A percentile compares a stretch with the other conserved stretches of the same genome.
Conservation (phyloP, 1,140 invertebrate genomes). For the Micrasema longulum region DNA sequence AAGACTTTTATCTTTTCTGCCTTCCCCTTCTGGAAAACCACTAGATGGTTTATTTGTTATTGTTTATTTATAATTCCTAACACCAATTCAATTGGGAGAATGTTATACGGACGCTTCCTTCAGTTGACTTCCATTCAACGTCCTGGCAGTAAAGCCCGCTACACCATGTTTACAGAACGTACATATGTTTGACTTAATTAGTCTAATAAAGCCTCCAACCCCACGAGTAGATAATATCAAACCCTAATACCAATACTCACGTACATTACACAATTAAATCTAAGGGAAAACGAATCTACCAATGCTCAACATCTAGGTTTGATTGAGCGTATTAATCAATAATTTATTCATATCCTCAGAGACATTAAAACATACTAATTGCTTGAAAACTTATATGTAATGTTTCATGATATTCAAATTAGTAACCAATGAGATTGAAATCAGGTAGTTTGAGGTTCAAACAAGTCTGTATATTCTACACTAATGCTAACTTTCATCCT, state of each 20-base stretch:
- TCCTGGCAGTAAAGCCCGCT: constrained; percentile 11
- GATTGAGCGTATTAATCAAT: constrained; percentile 27
- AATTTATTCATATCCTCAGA: constrained; percentile 13
- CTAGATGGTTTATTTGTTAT: too few species aligned
- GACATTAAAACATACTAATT: constrained; percentile 13
- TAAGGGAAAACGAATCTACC: constrained; percentile 41
- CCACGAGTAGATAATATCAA: constrained; percentile 19
- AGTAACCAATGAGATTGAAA: too few species aligned
- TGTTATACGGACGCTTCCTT: too few species aligned
- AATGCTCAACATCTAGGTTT: constrained; percentile 13
- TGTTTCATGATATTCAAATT: too few species aligned
- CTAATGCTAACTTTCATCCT: too few species aligned
- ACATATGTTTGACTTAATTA: constrained; percentile 53
- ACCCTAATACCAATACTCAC: constrained; percentile 42
- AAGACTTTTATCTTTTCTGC: too few species aligned
- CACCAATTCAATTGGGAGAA: neutral
- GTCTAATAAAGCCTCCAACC: constrained; percentile 52
- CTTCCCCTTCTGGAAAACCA: too few species aligned
- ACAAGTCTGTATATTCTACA: too few species aligned
- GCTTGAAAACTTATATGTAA: neutral
- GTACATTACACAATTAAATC: constrained; percentile 44
- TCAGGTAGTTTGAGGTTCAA: too few species aligned
- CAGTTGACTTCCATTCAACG: constrained; percentile 12
- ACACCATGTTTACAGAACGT: constrained; percentile 49
- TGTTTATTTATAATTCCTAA: neutral